Evolutionary conservation across 2,888 invertebrate species (phyloP).

Genomic region (Amblyjoppa proteus): DNA sequence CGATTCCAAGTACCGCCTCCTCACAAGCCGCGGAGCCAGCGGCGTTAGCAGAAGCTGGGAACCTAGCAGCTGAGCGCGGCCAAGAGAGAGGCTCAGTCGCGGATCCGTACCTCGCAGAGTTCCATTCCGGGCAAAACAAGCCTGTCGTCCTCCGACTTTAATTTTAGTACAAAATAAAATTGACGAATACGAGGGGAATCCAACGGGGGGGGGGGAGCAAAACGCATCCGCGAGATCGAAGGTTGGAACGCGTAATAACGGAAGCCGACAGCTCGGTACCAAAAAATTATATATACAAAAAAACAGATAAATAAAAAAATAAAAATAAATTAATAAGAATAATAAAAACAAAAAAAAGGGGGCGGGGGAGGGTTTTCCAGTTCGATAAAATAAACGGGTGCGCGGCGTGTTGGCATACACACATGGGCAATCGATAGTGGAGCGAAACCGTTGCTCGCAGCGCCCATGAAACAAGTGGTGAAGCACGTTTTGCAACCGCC

Average conservation of each 20-base stretch:
- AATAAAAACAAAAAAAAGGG: slow-evolving; percentile 32
- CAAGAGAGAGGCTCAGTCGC: slow-evolving; percentile 67
- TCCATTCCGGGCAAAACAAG: slow-evolving; percentile 69
- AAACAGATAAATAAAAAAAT: not conserved
- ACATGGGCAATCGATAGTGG: slow-evolving; percentile 80
- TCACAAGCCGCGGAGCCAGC: slow-evolving; percentile 73
- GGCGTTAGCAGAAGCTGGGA: slow-evolving; percentile 64
- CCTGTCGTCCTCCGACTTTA: slow-evolving; percentile 55
- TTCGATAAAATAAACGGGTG: slow-evolving; percentile 47
- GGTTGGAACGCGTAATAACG: not conserved
- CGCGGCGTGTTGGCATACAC: slow-evolving; percentile 64
- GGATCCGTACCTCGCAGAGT: slow-evolving; percentile 63
- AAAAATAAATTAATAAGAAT: slow-evolving; percentile 16
- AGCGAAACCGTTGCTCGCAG: slow-evolving; percentile 80
- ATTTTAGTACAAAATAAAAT: slow-evolving; percentile 50
- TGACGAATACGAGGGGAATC: not conserved
- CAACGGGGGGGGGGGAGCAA: not conserved
- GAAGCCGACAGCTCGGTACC: not conserved
- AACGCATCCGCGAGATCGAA: not conserved
- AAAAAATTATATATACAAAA: not conserved
- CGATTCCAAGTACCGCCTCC: slow-evolving; percentile 82
- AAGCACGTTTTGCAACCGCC: slow-evolving; percentile 73
- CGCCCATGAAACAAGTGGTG: slow-evolving; percentile 83
- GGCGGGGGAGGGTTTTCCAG: not conserved
- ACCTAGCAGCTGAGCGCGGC: slow-evolving; percentile 74